phyloP scores from a whole-genome alignment of 1,140 invertebrate genomes.

The Sycophaga agraensis region DNA sequence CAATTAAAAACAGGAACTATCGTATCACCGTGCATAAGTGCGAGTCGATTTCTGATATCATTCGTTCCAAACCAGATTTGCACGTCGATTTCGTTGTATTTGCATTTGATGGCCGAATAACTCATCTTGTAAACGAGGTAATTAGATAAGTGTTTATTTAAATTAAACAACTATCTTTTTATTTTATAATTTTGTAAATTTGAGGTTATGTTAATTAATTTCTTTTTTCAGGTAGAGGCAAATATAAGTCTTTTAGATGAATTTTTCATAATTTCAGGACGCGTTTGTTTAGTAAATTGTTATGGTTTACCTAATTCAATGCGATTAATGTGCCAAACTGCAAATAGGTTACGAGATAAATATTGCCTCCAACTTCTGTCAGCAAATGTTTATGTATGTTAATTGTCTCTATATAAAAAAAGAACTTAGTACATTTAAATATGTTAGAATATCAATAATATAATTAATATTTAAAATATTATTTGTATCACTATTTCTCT shows the following conservation, averaged over 20 bases:
- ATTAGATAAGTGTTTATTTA: constrained; percentile 14
- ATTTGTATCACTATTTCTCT: constrained; percentile 5
- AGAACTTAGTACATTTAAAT: too few species aligned
- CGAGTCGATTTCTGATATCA: constrained; percentile 41
- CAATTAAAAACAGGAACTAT: constrained; percentile 36
- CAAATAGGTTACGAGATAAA: constrained; percentile 41
- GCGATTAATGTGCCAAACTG: constrained; percentile 35
- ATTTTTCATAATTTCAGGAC: constrained; percentile 43
- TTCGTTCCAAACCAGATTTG: constrained; percentile 31
- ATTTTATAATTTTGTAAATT: not conserved
- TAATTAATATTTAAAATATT: too few species aligned
- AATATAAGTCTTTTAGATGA: constrained; percentile 44
- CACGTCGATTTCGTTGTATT: constrained; percentile 51
- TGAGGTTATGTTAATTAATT: constrained; percentile 21
- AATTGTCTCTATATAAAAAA: too few species aligned
- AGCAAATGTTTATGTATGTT: constrained; percentile 44
- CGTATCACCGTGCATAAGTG: constrained; percentile 43
- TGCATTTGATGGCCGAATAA: constrained; percentile 40
- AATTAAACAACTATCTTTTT: not conserved
- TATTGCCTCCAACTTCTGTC: constrained; percentile 46
- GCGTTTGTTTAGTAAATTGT: constrained; percentile 45
- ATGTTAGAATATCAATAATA: too few species aligned
- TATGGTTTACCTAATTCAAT: constrained; percentile 35
- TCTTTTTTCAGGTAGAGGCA: constrained; percentile 43
- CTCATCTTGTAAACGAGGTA: constrained; percentile 42